A percentile compares a stretch with the other conserved stretches of the same genome.
These are phyloP conservation scores for Apis cerana DNA, from an alignment of 1,140 invertebrate species.

Conservation along the genomic window DNA sequence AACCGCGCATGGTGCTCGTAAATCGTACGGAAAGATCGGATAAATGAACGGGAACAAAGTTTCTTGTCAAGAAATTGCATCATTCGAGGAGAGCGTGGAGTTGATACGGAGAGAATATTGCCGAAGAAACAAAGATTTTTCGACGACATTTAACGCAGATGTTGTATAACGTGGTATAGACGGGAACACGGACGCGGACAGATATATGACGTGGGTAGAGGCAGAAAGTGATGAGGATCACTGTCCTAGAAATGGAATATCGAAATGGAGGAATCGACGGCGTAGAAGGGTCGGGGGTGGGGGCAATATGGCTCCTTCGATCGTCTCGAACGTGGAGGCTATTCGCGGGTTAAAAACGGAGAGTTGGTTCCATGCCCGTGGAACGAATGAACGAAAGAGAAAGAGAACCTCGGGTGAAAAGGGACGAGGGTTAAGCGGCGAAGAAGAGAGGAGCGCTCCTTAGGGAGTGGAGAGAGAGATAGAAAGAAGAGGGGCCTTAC, in stretches of 20 bases:
- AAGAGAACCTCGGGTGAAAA: slow-evolving; percentile 3
- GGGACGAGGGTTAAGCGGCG: slow-evolving; percentile 6
- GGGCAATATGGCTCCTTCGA: slow-evolving; percentile 54
- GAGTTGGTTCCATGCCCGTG: slow-evolving; percentile 43
- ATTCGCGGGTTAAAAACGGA: slow-evolving; percentile 62
- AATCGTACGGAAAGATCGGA: neutral
- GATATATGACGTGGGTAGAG: neutral
- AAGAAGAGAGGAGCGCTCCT: neutral
- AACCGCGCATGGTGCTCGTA: neutral
- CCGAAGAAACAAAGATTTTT: too few relatives aligned
- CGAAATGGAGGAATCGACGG: slow-evolving; percentile 60
- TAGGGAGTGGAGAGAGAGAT: slow-evolving; percentile 25
- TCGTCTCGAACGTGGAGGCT: slow-evolving; percentile 58
- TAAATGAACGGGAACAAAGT: neutral
- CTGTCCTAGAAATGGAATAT: slow-evolving; percentile 66
- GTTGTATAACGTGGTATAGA: too few relatives aligned
- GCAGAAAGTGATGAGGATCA: slow-evolving; percentile 59
- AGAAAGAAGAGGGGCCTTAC: slow-evolving; percentile 64
- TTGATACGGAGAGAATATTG: too few relatives aligned
- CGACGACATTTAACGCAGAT: too few relatives aligned
- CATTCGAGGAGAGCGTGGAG: too few relatives aligned
- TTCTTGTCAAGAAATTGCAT: neutral
- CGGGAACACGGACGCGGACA: too few relatives aligned
- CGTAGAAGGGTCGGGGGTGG: slow-evolving; percentile 39
- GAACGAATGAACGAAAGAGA: neutral